Evolutionary conservation across 1,140 invertebrate species (phyloP).

Genomic region (Macrobrachium nipponense): DNA sequence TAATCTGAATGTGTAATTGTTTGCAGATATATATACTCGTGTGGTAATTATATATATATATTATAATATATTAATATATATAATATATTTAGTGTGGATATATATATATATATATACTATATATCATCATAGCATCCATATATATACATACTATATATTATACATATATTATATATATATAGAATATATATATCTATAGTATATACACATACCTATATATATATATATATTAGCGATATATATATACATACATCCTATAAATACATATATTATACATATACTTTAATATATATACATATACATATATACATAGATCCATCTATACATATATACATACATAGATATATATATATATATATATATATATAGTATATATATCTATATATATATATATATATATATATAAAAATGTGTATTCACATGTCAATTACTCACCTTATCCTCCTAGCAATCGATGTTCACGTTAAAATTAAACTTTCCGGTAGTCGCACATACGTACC

Average conservation of each 20-base stretch:
- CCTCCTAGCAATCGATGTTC: not conserved
- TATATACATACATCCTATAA: conserved; percentile 7
- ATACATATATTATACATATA: conserved; percentile 21
- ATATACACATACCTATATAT: conserved; percentile 2
- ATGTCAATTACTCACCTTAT: not conserved
- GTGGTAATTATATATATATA: conserved; percentile 20
- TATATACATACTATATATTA: conserved; percentile 19
- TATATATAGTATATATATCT: conserved; percentile 8
- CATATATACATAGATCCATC: conserved; percentile 2
- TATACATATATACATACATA: not conserved
- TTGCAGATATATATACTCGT: too few species aligned
- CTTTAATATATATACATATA: not conserved
- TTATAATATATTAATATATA: not conserved
- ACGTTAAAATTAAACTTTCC: not conserved
- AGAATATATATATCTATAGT: not conserved
- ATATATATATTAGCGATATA: conserved; percentile 6
- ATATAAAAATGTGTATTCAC: conserved; percentile 6
- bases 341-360: conserved; percentile 10
- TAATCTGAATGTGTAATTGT: too few species aligned
- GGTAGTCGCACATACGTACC: not conserved
- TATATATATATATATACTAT: conserved; percentile 7
- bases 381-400: conserved; percentile 26
- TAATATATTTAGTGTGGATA: not conserved
- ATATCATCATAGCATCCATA: conserved; percentile 6
- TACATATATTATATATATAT: conserved; percentile 28